phyloP scores from a whole-genome alignment of 2,113 vertebrate genomes.

The Gorsachius goisagi region DNA sequence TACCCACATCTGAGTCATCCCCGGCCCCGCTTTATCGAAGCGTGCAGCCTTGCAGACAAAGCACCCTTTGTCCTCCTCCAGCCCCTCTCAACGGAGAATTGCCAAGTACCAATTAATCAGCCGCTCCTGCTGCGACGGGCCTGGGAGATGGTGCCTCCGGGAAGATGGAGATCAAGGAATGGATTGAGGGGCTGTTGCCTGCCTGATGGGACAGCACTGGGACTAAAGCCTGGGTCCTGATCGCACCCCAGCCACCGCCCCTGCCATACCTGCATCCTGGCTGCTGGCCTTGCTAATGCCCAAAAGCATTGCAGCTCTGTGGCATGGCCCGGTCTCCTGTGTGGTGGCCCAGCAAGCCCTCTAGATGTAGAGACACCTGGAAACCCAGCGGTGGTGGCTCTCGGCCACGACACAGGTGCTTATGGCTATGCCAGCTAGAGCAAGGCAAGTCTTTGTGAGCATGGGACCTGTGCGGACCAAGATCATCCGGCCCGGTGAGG shows the following conservation, averaged over 20 bases:
- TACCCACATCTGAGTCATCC: conserved; percentile 10
- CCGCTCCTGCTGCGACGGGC: background rate
- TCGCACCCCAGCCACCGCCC: background rate
- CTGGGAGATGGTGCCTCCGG: background rate
- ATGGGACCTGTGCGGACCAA: background rate
- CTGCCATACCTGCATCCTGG: no score
- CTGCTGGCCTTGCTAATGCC: background rate
- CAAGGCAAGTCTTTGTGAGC: background rate
- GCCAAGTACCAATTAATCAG: background rate
- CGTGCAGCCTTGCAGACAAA: background rate
- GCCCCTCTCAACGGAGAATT: background rate
- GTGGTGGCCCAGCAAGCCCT: background rate
- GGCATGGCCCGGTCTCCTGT: background rate
- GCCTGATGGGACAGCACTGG: background rate
- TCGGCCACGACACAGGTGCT: background rate
- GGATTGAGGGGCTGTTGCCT: background rate
- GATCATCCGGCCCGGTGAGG: background rate
- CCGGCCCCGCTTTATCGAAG: background rate
- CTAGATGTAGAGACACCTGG: background rate
- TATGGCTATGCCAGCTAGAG: background rate
- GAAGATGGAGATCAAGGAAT: background rate
- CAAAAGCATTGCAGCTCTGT: background rate
- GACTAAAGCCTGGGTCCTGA: background rate
- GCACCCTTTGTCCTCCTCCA: conserved; percentile 15
- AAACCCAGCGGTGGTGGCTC: background rate